Evolutionary conservation across 2,888 invertebrate species (phyloP).

Genomic region (Oasisia sp.): DNA sequence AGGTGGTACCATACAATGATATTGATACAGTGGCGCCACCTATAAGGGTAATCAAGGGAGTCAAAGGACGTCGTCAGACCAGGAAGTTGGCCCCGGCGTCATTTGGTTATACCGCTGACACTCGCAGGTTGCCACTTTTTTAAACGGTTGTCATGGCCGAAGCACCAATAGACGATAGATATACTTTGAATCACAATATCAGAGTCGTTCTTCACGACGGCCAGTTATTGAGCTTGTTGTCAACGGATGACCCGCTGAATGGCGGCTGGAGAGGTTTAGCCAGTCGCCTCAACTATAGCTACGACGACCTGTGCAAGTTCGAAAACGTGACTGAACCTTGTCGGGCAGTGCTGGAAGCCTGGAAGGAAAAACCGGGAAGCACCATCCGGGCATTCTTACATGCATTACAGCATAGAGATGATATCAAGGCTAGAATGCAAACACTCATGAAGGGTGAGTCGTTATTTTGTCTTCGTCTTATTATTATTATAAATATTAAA

Average conservation of each 20-base stretch:
- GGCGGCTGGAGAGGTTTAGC: not conserved
- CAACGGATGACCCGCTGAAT: not conserved
- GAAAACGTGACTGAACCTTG: not conserved
- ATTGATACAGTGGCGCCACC: no score
- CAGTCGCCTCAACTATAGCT: not conserved
- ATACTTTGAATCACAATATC: not conserved
- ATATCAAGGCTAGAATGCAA: not conserved
- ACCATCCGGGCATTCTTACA: not conserved
- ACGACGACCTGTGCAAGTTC: not conserved
- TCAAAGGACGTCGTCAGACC: no score
- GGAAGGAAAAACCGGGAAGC: not conserved
- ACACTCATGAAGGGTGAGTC: not conserved
- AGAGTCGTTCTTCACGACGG: not conserved
- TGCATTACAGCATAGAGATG: not conserved
- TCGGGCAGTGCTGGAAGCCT: not conserved
- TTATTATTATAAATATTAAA: no score
- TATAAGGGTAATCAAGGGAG: no score
- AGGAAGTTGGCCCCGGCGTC: no score
- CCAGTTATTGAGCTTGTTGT: not conserved
- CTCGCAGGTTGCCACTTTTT: no score
- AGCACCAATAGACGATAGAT: no score
- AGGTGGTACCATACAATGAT: no score
- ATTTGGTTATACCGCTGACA: no score
- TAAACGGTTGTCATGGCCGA: no score
- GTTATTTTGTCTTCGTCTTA: not conserved